A percentile compares a stretch with the other conserved stretches of the same genome.
Conservation (phyloP, 2,113 vertebrate genomes). For the Lepus americanus region DNA sequence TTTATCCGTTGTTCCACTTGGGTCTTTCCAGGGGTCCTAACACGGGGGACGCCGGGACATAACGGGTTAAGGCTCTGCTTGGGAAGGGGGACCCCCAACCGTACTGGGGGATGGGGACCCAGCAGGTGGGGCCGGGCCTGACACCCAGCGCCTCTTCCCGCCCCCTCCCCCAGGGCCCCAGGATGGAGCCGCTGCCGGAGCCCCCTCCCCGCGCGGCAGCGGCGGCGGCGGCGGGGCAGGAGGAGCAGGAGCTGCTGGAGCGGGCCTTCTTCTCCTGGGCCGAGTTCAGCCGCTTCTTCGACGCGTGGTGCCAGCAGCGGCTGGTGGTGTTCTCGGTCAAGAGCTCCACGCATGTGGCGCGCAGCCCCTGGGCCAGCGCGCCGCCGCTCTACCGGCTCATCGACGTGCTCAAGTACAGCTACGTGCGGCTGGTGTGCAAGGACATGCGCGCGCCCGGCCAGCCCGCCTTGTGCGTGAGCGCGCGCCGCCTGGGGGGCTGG, state of each 20-base stretch:
- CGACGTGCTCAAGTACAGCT: constrained; percentile 84
- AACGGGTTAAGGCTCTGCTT: no score
- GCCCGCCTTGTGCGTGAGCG: constrained; percentile 47
- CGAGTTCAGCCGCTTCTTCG: constrained; percentile 83
- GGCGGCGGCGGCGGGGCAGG: constrained; percentile 14
- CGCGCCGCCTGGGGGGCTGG: not conserved
- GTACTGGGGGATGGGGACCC: no score
- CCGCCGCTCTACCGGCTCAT: constrained; percentile 78
- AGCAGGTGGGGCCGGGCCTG: not conserved
- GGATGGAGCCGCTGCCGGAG: constrained; percentile 66
- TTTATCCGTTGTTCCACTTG: no score
- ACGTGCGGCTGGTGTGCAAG: constrained; percentile 83
- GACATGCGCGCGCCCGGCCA: constrained; percentile 71
- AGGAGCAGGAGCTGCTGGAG: constrained; percentile 80
- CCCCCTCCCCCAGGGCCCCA: constrained; percentile 51
- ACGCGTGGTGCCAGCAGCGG: constrained; percentile 81
- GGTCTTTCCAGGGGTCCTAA: no score
- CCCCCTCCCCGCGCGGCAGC: not conserved
- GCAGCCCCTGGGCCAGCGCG: constrained; percentile 79
- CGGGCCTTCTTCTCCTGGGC: constrained; percentile 84
- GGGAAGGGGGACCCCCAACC: no score
- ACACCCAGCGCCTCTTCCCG: not conserved
- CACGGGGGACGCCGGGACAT: no score
- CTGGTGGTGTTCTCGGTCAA: constrained; percentile 80
- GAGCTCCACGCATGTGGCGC: constrained; percentile 80